These are phyloP conservation scores for Syrmaticus mikado DNA, from an alignment of 2,113 vertebrate species.

Conservation along the genomic window DNA sequence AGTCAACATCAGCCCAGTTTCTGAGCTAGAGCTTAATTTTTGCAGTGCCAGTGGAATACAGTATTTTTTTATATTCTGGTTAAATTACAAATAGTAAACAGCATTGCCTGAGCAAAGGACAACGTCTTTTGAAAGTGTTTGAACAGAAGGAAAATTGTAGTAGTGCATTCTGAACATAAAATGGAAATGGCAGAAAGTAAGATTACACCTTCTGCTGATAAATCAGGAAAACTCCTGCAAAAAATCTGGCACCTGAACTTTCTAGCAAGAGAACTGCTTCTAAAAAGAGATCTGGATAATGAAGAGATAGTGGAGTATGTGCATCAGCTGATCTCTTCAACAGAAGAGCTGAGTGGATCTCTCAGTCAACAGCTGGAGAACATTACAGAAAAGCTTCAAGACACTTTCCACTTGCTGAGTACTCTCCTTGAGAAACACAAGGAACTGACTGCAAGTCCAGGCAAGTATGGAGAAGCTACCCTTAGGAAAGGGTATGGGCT, in stretches of 20 bases:
- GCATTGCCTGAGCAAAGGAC: neutral
- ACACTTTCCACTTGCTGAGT: slow-evolving; percentile 54
- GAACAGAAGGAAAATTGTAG: neutral
- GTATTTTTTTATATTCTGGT: neutral
- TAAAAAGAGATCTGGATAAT: slow-evolving; percentile 16
- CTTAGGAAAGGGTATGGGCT: neutral
- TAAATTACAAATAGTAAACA: neutral
- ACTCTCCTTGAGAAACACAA: slow-evolving; percentile 50
- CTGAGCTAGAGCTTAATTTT: slow-evolving; percentile 29
- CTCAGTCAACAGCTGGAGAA: slow-evolving; percentile 65
- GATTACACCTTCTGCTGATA: neutral
- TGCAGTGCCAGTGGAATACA: neutral
- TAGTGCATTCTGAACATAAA: neutral
- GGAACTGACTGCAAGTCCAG: slow-evolving; percentile 54
- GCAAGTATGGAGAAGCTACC: slow-evolving; percentile 46
- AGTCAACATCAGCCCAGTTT: slow-evolving; percentile 68
- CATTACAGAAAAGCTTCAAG: slow-evolving; percentile 24
- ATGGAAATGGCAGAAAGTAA: slow-evolving; percentile 56
- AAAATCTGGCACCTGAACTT: slow-evolving; percentile 69
- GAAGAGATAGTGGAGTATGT: neutral
- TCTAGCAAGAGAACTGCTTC: slow-evolving; percentile 7
- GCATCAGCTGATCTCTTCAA: slow-evolving; percentile 40
- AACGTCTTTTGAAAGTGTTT: neutral
- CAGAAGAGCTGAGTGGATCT: slow-evolving; percentile 56
- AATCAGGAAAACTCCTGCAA: slow-evolving; percentile 61